Percentiles rank a stretch among this genome's conserved stretches.
Conservation (phyloP, 2,113 vertebrate species). For the Melanerpes formicivorus region DNA sequence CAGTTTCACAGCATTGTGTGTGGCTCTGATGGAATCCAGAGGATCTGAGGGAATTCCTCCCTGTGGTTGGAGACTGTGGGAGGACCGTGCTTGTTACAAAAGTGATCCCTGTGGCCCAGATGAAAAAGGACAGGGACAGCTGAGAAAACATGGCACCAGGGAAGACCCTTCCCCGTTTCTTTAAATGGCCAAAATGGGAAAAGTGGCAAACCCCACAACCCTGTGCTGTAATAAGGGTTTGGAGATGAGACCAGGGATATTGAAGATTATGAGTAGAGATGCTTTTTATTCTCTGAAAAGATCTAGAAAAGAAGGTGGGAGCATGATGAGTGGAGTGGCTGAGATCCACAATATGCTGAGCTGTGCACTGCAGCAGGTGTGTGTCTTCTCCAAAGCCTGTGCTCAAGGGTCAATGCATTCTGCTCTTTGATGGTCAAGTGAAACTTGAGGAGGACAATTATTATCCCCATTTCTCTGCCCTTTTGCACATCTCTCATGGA, state of each 20-base stretch:
- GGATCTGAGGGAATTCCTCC: neutral
- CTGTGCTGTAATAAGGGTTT: accelerated
- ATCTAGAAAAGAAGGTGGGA: neutral
- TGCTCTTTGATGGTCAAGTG: neutral
- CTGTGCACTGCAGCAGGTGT: neutral
- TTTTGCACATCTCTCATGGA: neutral
- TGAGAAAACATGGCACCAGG: neutral
- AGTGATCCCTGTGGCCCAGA: neutral
- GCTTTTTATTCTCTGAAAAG: neutral
- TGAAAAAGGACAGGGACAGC: neutral
- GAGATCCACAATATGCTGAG: neutral
- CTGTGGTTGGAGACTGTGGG: neutral
- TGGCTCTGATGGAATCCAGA: neutral
- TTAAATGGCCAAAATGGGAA: neutral
- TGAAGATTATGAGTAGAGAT: neutral
- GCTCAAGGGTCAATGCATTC: neutral
- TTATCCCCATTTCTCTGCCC: neutral
- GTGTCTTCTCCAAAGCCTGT: neutral
- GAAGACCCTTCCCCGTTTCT: neutral
- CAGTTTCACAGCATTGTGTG: neutral
- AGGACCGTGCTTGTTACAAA: neutral
- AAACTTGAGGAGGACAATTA: neutral
- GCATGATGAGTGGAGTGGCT: neutral
- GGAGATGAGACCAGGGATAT: neutral
- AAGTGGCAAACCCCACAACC: neutral